Conservation (phyloP, 2,888 invertebrate genomes). For the Crossocerus cetratus region DNA sequence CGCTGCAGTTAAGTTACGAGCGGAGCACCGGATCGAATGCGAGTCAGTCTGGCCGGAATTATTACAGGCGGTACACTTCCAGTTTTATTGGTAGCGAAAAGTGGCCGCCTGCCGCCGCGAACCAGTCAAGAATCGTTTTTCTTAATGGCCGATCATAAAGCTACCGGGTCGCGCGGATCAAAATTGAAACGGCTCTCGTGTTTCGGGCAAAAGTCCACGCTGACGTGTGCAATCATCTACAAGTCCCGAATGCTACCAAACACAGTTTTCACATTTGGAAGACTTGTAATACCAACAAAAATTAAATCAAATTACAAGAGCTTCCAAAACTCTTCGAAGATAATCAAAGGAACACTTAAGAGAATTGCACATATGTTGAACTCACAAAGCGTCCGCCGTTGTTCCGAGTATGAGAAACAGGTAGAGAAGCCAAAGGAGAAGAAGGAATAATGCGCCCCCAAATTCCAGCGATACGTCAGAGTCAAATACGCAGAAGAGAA, state of each 20-base stretch:
- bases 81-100: slow-evolving; percentile 32
- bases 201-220: too few species aligned
- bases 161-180: slow-evolving; percentile 33
- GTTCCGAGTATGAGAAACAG: slow-evolving; percentile 79
- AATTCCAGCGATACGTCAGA: slow-evolving; percentile 58
- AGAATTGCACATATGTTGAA: slow-evolving; percentile 24
- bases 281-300: too few species aligned
- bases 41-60: slow-evolving; percentile 2
- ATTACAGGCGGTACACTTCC: slow-evolving; percentile 21
- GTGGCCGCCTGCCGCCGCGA: slow-evolving; percentile 6
- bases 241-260: too few species aligned
- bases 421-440: slow-evolving; percentile 77
- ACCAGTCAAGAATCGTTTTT: slow-evolving; percentile 26
- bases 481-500: slow-evolving; percentile 74
- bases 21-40: not conserved
- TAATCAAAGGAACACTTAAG: not conserved
- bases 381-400: slow-evolving; percentile 81
- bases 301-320: too few species aligned
- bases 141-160: slow-evolving; percentile 41
- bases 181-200: slow-evolving; percentile 37
- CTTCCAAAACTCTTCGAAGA: too few species aligned
- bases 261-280: too few species aligned
- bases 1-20: slow-evolving; percentile 12
- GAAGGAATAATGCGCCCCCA: slow-evolving; percentile 60
- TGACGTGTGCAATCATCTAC: slow-evolving; percentile 27